These are phyloP conservation scores for Zapus hudsonius DNA, from an alignment of 2,113 vertebrate species.

Conservation along the genomic window DNA sequence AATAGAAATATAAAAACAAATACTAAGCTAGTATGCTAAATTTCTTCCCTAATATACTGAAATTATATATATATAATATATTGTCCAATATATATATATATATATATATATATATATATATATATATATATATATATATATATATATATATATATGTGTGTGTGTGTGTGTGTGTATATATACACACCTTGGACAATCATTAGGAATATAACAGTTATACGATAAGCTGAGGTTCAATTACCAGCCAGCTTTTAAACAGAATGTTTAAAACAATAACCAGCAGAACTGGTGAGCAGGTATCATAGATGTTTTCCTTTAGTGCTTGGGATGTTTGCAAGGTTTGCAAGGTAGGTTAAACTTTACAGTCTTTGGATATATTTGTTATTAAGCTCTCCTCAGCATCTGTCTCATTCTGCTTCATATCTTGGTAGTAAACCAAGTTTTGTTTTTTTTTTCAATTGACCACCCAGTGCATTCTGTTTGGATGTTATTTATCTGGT, in stretches of 20 bases:
- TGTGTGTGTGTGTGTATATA: too few species aligned
- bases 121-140: too few species aligned
- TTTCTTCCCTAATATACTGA: neutral
- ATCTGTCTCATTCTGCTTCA: neutral
- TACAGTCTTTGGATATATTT: neutral
- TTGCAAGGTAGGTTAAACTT: neutral
- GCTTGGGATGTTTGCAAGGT: neutral
- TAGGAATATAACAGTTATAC: neutral
- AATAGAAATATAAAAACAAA: neutral
- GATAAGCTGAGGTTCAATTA: neutral
- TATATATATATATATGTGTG: too few species aligned
- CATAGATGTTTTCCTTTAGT: neutral
- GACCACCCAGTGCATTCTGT: neutral
- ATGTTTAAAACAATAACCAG: neutral
- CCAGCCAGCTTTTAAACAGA: neutral
- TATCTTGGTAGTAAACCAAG: neutral
- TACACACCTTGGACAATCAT: neutral
- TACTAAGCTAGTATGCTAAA: neutral
- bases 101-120: too few species aligned
- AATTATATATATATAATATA: too few species aligned
- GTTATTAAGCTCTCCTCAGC: neutral
- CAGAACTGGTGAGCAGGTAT: neutral
- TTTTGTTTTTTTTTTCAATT: neutral
- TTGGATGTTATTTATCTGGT: neutral
- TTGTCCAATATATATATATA: too few species aligned